Percentiles rank a stretch among this genome's conserved stretches.
Evolutionary conservation across 1,140 invertebrate species (phyloP).

Genomic region (Drosophila quadrilineata): DNA sequence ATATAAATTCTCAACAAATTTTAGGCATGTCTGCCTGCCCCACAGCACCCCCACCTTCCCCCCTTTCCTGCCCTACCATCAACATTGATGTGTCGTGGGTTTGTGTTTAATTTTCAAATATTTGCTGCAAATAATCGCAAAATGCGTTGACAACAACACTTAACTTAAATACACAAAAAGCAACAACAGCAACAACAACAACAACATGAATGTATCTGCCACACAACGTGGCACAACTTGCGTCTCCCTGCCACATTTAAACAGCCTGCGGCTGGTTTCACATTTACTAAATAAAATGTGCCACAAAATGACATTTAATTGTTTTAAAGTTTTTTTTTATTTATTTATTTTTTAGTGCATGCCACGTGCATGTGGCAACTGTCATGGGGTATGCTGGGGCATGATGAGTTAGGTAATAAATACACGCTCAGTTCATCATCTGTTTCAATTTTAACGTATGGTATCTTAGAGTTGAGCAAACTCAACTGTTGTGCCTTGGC

Average conservation of each 20-base stretch:
- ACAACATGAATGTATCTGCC: too few relatives aligned
- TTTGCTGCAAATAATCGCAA: slow-evolving; percentile 68
- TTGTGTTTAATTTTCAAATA: slow-evolving; percentile 70
- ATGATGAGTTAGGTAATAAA: too few relatives aligned
- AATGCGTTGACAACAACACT: slow-evolving; percentile 61
- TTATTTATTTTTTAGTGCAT: too few relatives aligned
- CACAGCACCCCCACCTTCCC: neutral
- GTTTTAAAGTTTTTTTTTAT: slow-evolving; percentile 35
- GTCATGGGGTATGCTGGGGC: too few relatives aligned
- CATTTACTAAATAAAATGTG: slow-evolving; percentile 69
- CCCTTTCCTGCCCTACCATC: neutral
- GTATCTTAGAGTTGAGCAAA: too few relatives aligned
- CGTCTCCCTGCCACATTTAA: slow-evolving; percentile 33
- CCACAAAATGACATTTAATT: slow-evolving; percentile 74
- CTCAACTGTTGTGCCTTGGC: too few relatives aligned
- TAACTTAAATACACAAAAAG: slow-evolving; percentile 45
- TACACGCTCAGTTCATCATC: too few relatives aligned
- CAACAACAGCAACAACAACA: slow-evolving; percentile 31
- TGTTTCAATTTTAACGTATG: too few relatives aligned
- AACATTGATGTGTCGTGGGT: slow-evolving; percentile 7
- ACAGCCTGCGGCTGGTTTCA: neutral
- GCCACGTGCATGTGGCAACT: too few relatives aligned
- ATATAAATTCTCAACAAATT: slow-evolving; percentile 75
- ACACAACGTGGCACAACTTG: too few relatives aligned
- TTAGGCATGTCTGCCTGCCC: slow-evolving; percentile 42